Evolutionary conservation across 1,140 invertebrate genomes (phyloP), one percentile per base, ranked within the genome.

Genomic region (Latrodectus geometricus): DNA sequence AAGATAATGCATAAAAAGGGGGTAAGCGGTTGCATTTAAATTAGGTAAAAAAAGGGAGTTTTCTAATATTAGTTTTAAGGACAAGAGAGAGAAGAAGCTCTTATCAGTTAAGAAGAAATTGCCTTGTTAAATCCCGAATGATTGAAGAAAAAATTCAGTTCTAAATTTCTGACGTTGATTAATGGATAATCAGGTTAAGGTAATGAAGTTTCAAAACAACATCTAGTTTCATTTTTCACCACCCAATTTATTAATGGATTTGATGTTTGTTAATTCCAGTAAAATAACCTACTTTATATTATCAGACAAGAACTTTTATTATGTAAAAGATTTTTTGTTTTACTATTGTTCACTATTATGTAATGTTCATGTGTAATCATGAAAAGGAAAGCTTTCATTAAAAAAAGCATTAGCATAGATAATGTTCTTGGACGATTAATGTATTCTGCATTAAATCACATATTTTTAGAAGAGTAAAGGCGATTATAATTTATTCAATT

Each of bases 161-260:
- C 56, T 15, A 74, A 83, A 83, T 35, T 83, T 81, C 69, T 83
- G 80, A 83, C 80, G 74, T 83, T 83, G 80, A 83, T 83, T 83
- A 83, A 83, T 83, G 80, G 52, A 74, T 83, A 83, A 83, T 83
- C 80, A 83, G 80, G 80, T 83, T 73, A 49, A 74, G 70, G 56
- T 83, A 83, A 83, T 83, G 80, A 74, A 83, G 80, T 74, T 65
- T 83, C 68, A 83, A 83, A 83, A 83, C 70, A 83, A 74, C 80
- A 83, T 21, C 69, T 65, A 68, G 69, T 72, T 61, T 83, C 80
- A 83, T 83, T 83, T 83, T 83, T 83, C 80, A 83, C 23, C 80
- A 52, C 23, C 52, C 23, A 74, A 73, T 74, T 74, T 74, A 74
- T 83, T 74, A 83, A 83, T 74, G 80, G n/a, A 11, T 61, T 61